Base-by-base conservation (phyloP, 1,140 invertebrate species). In the Pogonomyrmex californicus region DNA sequence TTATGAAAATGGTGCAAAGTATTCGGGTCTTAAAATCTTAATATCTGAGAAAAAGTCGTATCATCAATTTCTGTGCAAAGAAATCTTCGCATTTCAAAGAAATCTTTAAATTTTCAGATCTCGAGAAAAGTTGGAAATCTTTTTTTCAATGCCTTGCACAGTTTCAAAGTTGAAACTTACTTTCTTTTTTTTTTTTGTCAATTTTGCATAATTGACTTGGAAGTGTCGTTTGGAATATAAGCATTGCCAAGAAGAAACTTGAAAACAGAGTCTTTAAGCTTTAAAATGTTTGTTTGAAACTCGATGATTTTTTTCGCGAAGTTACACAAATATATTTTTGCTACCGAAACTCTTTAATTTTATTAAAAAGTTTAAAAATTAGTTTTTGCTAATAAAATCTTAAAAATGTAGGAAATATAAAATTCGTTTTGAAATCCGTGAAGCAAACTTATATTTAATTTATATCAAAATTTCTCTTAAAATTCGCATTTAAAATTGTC, bases 401-500 rank as follows among this genome's bases (percentile, higher is more conserved):
- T 17, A 36, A 33, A 60, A 56, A 33, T 56, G 38, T 23, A 23
- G n/a, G 38, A 17, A 14, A 51, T 6, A 2, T 79, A 68, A 62
- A 47, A 6, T 56, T n/a, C 12, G 2, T n/a, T 17, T 6, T 1
- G 2, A 4, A 2, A 38, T 23, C 23, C 23, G 23, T 23, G 23
- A 23, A 23, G 23, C 23, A 23, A 23, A 23, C 23, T 23, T 23
- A 23, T n/a, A n/a, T n/a, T n/a, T n/a, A n/a, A n/a, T n/a, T n/a
- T n/a, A n/a, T n/a, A n/a, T n/a, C n/a, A n/a, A n/a, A n/a, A n/a
- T n/a, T n/a, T n/a, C n/a, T n/a, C n/a, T n/a, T n/a, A n/a, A n/a
- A 79, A 79, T n/a, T 33, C 14, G 17, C 38, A 44, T 44, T 56
- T 10, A 82, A 58, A 73, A 60, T 82, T 82, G 12, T 49, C 30